Evolutionary conservation across 2,797 vertebrate genomes (phyloP).

Genomic region (Crypturellus tataupa): DNA sequence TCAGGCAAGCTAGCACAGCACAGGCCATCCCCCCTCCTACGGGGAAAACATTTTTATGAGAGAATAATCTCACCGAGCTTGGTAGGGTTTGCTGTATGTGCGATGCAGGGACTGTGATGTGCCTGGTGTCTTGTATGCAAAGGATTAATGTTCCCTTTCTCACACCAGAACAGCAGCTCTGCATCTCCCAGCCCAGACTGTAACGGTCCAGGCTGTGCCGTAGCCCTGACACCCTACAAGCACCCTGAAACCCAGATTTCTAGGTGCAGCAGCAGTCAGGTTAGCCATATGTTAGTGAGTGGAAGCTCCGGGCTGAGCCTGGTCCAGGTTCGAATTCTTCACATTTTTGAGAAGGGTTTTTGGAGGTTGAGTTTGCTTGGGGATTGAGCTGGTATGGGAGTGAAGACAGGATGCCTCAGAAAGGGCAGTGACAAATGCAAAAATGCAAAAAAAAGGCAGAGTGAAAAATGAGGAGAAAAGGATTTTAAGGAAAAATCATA

Average conservation of each 20-base stretch:
- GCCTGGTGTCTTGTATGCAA: neutral
- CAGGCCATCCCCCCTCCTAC: neutral
- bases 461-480: conserved; percentile 60
- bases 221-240: neutral
- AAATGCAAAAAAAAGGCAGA: neutral
- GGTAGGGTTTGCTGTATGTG: neutral
- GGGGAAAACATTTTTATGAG: neutral
- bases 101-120: accelerated
- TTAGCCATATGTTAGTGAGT: neutral
- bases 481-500: conserved; percentile 61
- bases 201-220: neutral
- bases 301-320: neutral
- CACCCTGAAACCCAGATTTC: neutral
- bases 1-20: conserved; percentile 34
- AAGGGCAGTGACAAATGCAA: conserved; percentile 49
- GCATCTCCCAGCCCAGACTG: neutral
- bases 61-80: neutral
- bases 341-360: neutral
- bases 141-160: neutral
- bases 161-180: neutral
- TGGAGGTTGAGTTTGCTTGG: conserved; percentile 16
- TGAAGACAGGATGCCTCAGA: conserved; percentile 56
- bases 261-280: neutral
- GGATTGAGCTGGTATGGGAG: neutral
- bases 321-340: neutral